Evolutionary conservation across 1,140 invertebrate species (phyloP).

Genomic region (Thrips palmi): DNA sequence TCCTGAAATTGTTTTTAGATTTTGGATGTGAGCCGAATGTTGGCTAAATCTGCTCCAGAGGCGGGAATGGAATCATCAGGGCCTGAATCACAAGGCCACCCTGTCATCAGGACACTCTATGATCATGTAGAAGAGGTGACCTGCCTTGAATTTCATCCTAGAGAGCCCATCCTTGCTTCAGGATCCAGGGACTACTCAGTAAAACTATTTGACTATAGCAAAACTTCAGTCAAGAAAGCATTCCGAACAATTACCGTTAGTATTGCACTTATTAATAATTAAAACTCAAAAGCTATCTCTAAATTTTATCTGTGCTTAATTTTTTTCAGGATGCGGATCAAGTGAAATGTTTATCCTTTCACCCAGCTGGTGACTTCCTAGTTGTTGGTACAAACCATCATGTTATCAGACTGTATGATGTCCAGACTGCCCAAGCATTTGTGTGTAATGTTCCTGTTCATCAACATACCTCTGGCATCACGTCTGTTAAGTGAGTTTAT

Average conservation of each 20-base stretch:
- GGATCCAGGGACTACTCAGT: slow-evolving; percentile 87
- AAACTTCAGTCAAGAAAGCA: slow-evolving; percentile 94
- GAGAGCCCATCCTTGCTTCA: slow-evolving; percentile 79
- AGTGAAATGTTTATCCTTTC: slow-evolving; percentile 76
- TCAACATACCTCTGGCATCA: slow-evolving; percentile 77
- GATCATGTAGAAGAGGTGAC: slow-evolving; percentile 97
- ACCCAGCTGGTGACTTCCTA: slow-evolving; percentile 87
- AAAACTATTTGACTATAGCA: slow-evolving; percentile 94
- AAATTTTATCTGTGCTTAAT: slow-evolving; percentile 6
- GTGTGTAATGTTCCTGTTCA: slow-evolving; percentile 79
- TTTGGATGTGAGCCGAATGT: slow-evolving; percentile 92
- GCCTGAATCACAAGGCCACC: slow-evolving; percentile 69
- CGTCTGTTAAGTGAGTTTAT: slow-evolving; percentile 53
- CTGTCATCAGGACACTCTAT: slow-evolving; percentile 95
- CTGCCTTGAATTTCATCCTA: slow-evolving; percentile 90
- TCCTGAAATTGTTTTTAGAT: slow-evolving; percentile 36
- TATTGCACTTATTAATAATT: slow-evolving; percentile 8
- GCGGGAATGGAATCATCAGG: slow-evolving; percentile 40
- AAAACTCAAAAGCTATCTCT: background rate
- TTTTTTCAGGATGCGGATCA: slow-evolving; percentile 63
- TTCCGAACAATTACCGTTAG: slow-evolving; percentile 75
- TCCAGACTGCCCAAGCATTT: slow-evolving; percentile 90
- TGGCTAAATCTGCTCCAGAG: slow-evolving; percentile 82
- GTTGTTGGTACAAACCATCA: slow-evolving; percentile 87
- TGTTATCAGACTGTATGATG: slow-evolving; percentile 80